phyloP scores from a whole-genome alignment of 2,888 invertebrate species.

The Macrophya annulata region DNA sequence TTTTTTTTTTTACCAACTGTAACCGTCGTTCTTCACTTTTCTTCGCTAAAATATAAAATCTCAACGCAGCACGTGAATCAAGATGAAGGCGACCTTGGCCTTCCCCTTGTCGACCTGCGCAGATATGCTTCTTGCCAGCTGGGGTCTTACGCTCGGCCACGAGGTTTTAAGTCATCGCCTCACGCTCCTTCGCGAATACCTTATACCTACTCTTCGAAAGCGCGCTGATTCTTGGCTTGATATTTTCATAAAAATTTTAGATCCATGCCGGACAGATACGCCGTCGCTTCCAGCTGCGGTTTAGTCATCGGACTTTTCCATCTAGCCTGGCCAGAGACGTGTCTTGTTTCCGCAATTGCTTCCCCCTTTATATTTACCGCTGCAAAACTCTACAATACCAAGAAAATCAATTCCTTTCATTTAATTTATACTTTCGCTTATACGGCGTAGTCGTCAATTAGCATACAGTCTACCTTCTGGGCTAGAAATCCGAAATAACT shows the following conservation, averaged over 20 bases:
- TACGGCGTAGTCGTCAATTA: neutral
- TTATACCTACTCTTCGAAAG: slow-evolving; percentile 31
- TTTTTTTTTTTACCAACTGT: neutral
- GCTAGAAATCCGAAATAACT: too few species aligned
- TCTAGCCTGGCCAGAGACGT: slow-evolving; percentile 57
- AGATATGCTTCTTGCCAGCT: slow-evolving; percentile 35
- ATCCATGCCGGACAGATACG: slow-evolving; percentile 57
- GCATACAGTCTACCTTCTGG: neutral
- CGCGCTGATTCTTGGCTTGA: slow-evolving; percentile 50
- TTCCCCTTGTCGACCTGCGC: slow-evolving; percentile 47
- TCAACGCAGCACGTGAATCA: slow-evolving; percentile 37
- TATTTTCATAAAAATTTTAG: slow-evolving; percentile 48
- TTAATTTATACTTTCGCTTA: neutral
- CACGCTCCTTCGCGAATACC: slow-evolving; percentile 27
- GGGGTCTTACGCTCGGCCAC: slow-evolving; percentile 31
- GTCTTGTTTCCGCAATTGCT: slow-evolving; percentile 60
- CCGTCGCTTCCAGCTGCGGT: slow-evolving; percentile 26
- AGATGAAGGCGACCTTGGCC: slow-evolving; percentile 47
- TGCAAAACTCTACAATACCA: neutral
- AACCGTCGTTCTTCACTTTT: slow-evolving; percentile 20
- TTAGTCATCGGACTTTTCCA: slow-evolving; percentile 46
- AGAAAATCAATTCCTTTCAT: neutral
- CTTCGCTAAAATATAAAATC: slow-evolving; percentile 13
- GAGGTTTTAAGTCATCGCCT: slow-evolving; percentile 46
- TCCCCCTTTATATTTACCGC: slow-evolving; percentile 20